Evolutionary conservation across 2,888 invertebrate genomes (phyloP), one percentile per base, ranked within the genome.

Genomic region (Pterostichus niger): DNA sequence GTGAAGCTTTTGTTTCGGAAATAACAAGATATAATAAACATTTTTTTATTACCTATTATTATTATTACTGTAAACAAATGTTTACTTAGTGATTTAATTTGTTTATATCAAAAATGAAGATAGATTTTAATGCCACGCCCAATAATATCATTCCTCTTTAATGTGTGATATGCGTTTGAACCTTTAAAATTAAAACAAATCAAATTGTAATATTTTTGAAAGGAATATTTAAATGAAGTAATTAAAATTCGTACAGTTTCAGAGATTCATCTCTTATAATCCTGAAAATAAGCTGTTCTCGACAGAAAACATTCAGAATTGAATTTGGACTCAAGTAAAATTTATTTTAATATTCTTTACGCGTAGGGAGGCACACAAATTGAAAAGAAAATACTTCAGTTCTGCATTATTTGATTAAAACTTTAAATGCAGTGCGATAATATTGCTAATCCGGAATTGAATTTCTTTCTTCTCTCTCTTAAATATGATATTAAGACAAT

Each of bases 341-440:
- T 40, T 68, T 68, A 68, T 68, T 73, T 73, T 73, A 44, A 49
- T 73, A 73, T 73, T 73, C 73, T 73, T 73, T 49, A 44, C 17
- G 46, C 73, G 46, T 73, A 24, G 24, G 46, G 17, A 17, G 15
- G 46, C 73, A 17, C 15, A 44, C 46, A 73, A 73, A 44, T 73
- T 73, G 46, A 13, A 68, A 68, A 68, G 68, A 40, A 68, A 68
- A 44, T 68, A 44, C 44, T 68, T 44, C 40, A 68, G 40, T 68
- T 68, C 40, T 68, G 9, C 68, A 68, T 68, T 68, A 73, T 73
- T 73, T 6, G 46, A 73, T 73, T 73, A 73, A 73, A 73, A 73
- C 46, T 73, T 73, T 11, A 10, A 73, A 13, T 73, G 49, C 46
- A 73, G 6, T 17, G 24, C 11, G 73, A 73, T 64, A 35, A 35